Conservation (phyloP, 2,888 invertebrate species). For the Camponotus fellah region DNA sequence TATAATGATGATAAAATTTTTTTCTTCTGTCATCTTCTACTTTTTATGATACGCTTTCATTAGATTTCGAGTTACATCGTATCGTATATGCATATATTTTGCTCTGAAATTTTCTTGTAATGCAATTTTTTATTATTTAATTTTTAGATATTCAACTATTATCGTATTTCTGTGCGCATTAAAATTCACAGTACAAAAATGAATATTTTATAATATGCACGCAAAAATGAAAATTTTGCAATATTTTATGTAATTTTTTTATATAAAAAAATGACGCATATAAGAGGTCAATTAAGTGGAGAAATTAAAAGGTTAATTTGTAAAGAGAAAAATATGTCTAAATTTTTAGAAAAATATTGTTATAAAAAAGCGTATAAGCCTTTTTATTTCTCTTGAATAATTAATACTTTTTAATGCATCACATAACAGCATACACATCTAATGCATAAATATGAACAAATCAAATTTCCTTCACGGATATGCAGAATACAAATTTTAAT, state of each 20-base stretch:
- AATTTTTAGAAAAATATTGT: not conserved
- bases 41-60: not conserved
- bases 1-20: not conserved
- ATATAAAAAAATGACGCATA: not conserved
- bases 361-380: not conserved
- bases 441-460: not conserved
- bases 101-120: not conserved
- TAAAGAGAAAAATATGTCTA: not conserved
- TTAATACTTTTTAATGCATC: not conserved
- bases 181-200: not conserved
- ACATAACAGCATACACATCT: not conserved
- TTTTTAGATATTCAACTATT: not conserved
- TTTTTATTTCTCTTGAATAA: not conserved
- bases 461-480: not conserved
- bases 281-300: not conserved
- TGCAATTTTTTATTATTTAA: not conserved
- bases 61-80: not conserved
- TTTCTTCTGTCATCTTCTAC: not conserved
- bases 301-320: not conserved
- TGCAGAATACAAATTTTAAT: not conserved
- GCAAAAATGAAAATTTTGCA: not conserved
- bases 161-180: not conserved
- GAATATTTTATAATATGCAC: not conserved
- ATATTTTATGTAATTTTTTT: not conserved
- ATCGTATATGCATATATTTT: not conserved